phyloP scores from a whole-genome alignment of 2,888 invertebrate species.

The Rhingia rostrata region DNA sequence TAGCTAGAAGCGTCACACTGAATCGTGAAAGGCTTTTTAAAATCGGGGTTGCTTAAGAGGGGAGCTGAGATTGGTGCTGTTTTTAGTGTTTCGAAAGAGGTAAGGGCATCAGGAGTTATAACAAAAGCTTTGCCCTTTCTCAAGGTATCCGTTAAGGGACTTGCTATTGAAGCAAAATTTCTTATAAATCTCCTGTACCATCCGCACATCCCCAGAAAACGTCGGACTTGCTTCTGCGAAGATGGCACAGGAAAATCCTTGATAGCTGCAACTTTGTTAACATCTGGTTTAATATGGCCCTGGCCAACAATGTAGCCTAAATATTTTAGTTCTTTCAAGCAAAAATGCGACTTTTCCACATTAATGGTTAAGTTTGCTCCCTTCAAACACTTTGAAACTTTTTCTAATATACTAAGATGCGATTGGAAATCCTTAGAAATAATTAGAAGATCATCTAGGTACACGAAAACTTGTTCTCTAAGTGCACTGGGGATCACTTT shows the following conservation, averaged over 20 bases:
- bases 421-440: neutral
- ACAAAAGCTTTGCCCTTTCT: neutral
- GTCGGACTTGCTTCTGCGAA: too few species aligned
- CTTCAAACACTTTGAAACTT: neutral
- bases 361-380: neutral
- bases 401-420: neutral
- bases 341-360: neutral
- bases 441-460: neutral
- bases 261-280: neutral
- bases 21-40: neutral
- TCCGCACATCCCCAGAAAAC: too few species aligned
- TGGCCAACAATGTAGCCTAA: neutral
- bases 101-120: conserved; percentile 1
- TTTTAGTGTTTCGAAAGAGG: too few species aligned
- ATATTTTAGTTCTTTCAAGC: neutral
- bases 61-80: too few species aligned
- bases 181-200: conserved; percentile 13
- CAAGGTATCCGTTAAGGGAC: neutral
- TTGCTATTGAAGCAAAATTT: neutral
- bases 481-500: neutral
- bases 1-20: neutral
- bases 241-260: neutral
- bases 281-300: neutral
- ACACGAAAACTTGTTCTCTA: conserved; percentile 4
- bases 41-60: neutral